phyloP scores from a whole-genome alignment of 2,797 vertebrate genomes.

The Tragopan temminckii region DNA sequence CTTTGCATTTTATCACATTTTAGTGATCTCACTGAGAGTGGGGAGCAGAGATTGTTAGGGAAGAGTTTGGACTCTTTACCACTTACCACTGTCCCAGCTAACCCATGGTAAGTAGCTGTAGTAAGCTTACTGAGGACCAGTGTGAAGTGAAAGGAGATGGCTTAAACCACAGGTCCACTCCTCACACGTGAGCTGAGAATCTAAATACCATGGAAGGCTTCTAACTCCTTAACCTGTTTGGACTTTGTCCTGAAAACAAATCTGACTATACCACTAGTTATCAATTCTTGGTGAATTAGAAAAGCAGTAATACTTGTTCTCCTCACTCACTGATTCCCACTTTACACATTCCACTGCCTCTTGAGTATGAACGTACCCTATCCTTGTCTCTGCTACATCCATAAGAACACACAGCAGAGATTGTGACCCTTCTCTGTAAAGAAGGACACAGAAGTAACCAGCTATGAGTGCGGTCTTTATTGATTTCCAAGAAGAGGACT shows the following conservation, averaged over 20 bases:
- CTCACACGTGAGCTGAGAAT: neutral
- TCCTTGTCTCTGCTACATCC: neutral
- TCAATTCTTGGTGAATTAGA: neutral
- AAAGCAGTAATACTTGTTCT: neutral
- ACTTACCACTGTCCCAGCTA: neutral
- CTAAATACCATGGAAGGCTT: neutral
- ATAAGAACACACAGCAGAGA: neutral
- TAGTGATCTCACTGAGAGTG: neutral
- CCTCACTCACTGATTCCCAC: neutral
- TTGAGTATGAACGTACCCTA: neutral
- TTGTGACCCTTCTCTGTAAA: accelerated
- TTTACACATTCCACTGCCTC: neutral
- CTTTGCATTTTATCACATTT: neutral
- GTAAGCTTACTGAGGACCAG: neutral
- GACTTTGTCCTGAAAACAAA: neutral
- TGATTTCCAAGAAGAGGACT: neutral
- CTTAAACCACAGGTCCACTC: neutral
- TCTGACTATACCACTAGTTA: neutral
- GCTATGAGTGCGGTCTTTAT: neutral
- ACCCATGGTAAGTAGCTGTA: neutral
- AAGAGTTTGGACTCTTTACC: neutral
- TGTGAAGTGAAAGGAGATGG: neutral
- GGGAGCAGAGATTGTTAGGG: neutral
- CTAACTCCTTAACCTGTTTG: neutral
- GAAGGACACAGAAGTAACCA: neutral